These are phyloP conservation scores for Mystacornis crossleyi DNA, from an alignment of 2,113 vertebrate genomes.

Conservation along the genomic window DNA sequence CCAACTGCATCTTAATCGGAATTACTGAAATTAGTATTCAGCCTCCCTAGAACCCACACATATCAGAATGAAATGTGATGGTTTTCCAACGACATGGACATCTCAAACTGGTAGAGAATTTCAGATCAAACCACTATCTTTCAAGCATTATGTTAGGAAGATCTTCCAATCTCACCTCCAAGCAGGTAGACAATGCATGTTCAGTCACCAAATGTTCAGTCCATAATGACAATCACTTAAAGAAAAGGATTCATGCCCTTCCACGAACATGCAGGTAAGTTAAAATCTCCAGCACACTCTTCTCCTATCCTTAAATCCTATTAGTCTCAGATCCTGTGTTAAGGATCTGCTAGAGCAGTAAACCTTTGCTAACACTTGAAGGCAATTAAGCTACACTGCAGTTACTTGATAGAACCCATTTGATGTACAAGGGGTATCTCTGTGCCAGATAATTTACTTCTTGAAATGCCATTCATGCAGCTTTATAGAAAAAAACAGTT, in stretches of 20 bases:
- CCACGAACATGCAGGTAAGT: neutral
- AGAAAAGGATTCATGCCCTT: neutral
- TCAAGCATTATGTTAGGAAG: neutral
- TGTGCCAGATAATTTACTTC: neutral
- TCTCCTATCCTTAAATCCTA: neutral
- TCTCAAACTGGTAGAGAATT: neutral
- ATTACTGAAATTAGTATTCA: neutral
- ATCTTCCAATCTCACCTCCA: neutral
- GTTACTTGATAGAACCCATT: neutral
- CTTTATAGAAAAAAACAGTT: neutral
- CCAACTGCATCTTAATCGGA: neutral
- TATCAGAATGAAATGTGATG: neutral
- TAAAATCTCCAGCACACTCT: neutral
- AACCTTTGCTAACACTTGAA: neutral
- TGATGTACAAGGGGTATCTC: neutral
- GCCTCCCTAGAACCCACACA: neutral
- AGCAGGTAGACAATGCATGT: neutral
- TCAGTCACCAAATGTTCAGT: neutral
- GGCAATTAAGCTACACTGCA: neutral
- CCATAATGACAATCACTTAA: neutral
- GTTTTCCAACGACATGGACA: neutral
- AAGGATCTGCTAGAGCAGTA: neutral
- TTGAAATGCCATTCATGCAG: rapidly evolving
- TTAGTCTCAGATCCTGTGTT: neutral
- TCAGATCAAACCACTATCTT: neutral